A percentile compares a stretch with the other conserved stretches of the same genome.
Evolutionary conservation across 2,113 vertebrate species (phyloP).

Genomic region (Ivindomyrus marchei): DNA sequence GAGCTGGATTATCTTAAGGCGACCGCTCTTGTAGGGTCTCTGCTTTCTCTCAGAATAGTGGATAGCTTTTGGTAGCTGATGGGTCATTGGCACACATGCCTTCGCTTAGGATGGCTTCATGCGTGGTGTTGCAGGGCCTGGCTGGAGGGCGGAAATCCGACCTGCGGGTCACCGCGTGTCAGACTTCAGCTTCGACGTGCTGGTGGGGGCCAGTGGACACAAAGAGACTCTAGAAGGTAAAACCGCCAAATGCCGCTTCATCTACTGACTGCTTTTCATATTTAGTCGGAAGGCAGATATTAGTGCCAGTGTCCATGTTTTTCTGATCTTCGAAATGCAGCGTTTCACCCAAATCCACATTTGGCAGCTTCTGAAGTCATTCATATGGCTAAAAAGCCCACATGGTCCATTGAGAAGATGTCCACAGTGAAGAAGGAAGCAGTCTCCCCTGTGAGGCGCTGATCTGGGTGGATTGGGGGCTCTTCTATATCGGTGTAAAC

Average conservation of each 20-base stretch:
- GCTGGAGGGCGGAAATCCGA: conserved; percentile 81
- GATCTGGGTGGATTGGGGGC: background rate
- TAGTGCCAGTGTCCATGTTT: background rate
- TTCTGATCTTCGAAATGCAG: background rate
- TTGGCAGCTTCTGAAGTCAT: background rate
- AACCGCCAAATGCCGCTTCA: background rate
- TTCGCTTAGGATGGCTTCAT: background rate
- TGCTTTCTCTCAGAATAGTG: background rate
- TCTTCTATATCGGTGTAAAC: background rate
- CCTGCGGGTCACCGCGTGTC: conserved; percentile 73
- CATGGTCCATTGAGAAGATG: background rate
- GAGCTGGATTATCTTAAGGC: background rate
- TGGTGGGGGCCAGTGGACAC: conserved; percentile 87
- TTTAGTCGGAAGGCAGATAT: background rate
- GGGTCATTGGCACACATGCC: background rate
- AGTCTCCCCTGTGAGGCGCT: background rate
- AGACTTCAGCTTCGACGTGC: conserved; percentile 79
- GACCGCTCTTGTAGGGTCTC: background rate
- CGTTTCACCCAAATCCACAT: background rate
- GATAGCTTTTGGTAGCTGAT: background rate
- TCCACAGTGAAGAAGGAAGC: background rate
- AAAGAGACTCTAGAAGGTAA: conserved; percentile 83
- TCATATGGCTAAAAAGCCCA: background rate
- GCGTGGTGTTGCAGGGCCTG: conserved; percentile 59
- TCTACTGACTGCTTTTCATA: background rate